Evolutionary conservation across 1,140 invertebrate species (phyloP).

Genomic region (Muscidifurax raptorellus): DNA sequence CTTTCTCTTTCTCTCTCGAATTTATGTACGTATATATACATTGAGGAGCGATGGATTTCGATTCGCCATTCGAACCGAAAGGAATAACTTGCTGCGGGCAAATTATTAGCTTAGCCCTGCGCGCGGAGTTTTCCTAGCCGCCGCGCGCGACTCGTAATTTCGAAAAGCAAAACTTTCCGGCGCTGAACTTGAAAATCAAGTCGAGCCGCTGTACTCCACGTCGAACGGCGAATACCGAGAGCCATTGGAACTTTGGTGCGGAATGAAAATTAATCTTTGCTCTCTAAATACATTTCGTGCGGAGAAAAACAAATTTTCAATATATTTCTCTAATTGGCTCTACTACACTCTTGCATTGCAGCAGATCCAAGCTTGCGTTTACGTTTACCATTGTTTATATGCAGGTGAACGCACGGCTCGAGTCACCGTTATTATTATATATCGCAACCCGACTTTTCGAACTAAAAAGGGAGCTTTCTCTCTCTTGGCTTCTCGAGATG

Average conservation of each 20-base stretch:
- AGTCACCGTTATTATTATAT: background rate
- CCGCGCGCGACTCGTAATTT: background rate
- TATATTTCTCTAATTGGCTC: background rate
- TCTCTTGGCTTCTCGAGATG: slow-evolving; percentile 5
- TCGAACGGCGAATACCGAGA: background rate
- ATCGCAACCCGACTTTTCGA: background rate
- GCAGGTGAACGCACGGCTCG: background rate
- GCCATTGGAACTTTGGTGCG: background rate
- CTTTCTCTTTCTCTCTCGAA: background rate
- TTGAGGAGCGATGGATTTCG: background rate
- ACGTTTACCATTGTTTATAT: background rate
- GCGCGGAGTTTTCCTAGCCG: no score
- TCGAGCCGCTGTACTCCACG: background rate
- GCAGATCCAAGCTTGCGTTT: background rate
- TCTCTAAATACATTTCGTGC: background rate
- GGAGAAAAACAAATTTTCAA: background rate
- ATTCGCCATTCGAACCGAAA: background rate
- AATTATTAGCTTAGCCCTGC: slow-evolving; percentile 49
- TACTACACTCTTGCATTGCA: no score
- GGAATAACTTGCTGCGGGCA: background rate
- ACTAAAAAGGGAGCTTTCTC: slow-evolving; percentile 5
- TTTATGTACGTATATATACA: background rate
- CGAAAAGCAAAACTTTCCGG: slow-evolving; percentile 27
- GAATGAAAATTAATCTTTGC: background rate
- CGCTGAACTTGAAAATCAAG: slow-evolving; percentile 45